phyloP scores from a whole-genome alignment of 2,888 invertebrate genomes.

The Aquatica leii region DNA sequence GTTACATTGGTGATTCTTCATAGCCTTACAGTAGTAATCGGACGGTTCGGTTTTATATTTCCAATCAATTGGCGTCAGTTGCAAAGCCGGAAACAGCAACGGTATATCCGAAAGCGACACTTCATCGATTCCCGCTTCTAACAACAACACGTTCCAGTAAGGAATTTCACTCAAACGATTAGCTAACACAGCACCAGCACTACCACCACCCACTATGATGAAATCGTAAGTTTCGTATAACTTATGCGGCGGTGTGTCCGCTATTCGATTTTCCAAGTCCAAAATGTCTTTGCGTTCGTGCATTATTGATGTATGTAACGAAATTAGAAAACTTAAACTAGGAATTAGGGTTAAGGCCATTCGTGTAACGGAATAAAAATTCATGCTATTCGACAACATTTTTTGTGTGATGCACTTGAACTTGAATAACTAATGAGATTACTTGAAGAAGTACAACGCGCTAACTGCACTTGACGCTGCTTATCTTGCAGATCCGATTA shows the following conservation, averaged over 20 bases:
- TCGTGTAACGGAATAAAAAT: constrained; percentile 67
- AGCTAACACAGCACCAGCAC: constrained; percentile 83
- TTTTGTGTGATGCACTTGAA: not conserved
- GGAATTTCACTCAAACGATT: constrained; percentile 78
- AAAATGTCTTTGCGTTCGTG: constrained; percentile 76
- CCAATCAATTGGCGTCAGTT: constrained; percentile 82
- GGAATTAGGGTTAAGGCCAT: constrained; percentile 73
- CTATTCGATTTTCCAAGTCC: constrained; percentile 70
- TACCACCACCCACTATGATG: constrained; percentile 82
- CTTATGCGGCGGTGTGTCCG: constrained; percentile 63
- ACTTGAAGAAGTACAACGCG: too few species aligned
- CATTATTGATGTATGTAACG: constrained; percentile 71
- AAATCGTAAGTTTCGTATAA: constrained; percentile 77
- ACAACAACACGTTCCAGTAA: constrained; percentile 74
- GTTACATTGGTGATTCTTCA: constrained; percentile 70
- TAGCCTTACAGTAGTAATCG: constrained; percentile 71
- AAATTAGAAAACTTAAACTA: constrained; percentile 69
- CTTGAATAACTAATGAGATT: too few species aligned
- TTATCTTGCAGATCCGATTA: too few species aligned
- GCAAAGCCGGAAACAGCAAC: constrained; percentile 73
- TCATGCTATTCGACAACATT: constrained; percentile 43
- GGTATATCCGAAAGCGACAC: constrained; percentile 76
- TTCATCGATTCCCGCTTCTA: constrained; percentile 84
- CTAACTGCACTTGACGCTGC: too few species aligned
- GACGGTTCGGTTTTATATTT: constrained; percentile 80